Base-by-base conservation (phyloP, 1,140 invertebrate species). In the Drosophila sturtevanti region DNA sequence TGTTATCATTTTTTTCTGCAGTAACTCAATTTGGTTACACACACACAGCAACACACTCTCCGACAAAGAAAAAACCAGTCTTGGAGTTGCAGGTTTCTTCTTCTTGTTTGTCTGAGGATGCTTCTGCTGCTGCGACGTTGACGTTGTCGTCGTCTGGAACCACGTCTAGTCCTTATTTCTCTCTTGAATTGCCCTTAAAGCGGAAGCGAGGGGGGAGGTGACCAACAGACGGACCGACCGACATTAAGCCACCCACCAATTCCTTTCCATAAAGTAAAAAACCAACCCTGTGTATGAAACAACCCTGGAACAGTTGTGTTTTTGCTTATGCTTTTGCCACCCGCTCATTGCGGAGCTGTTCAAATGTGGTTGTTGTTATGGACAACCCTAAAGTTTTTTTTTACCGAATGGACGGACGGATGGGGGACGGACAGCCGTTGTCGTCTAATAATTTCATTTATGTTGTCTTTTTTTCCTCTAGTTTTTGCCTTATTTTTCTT, bases 41-140 rank as follows among this genome's bases (percentile, higher is more conserved):
- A 22, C 21, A 64, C 22, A 22, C 34, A 61, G 44, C 14, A 51
- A 16, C 41, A 48, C 41, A 44, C 41, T 44, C 41, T 44, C 41
- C 14, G 41, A 44, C 6, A 44, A 44, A 44, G 10, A 44, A 44
- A 44, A 74, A 74, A 77, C 71, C 66, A 74, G 75, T 77, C 75
- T 69, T 65, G 52, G 35, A 65, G 71, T 38, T 77, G 71, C 62
- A 77, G 62, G 65, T 73, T 62, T 66, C 48, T 69, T 65, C 63
- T 72, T 56, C 27, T 51, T 58, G 21, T 48, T 16, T 48, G 65
- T 74, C 24, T 63, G 38, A 54, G 21, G 41, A 16, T 56, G 60
- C 56, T 65, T 58, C 37, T n/a, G 37, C 35, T 14, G n/a, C 37
- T n/a, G 37, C 35, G 7, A 9, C 37, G 35, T 21, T 21, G 35